Evolutionary conservation across 2,113 vertebrate genomes (phyloP).

Genomic region (Malurus cyaneus): DNA sequence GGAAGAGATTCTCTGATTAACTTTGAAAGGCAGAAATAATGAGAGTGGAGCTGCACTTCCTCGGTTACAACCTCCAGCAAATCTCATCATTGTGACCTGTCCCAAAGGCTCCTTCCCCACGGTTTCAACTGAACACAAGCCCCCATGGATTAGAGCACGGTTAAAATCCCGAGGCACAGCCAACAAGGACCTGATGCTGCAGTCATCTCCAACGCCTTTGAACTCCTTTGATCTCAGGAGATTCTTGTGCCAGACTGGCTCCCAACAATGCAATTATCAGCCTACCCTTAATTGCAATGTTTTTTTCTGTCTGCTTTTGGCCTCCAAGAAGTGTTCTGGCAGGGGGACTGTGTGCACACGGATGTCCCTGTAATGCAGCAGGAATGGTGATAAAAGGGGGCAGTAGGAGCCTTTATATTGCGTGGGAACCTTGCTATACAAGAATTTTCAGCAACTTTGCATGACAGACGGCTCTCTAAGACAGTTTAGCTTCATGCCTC

Average conservation of each 20-base stretch:
- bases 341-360: not conserved
- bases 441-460: not conserved
- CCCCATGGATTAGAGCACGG: not conserved
- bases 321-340: not conserved
- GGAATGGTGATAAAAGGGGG: conserved; percentile 5
- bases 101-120: not conserved
- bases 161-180: not conserved
- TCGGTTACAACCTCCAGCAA: not conserved
- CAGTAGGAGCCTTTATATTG: not conserved
- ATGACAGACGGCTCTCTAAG: not conserved
- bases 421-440: conserved; percentile 27
- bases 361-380: conserved; percentile 16
- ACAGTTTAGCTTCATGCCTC: not conserved
- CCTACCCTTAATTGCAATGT: conserved; percentile 31
- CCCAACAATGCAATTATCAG: conserved; percentile 53
- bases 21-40: not conserved
- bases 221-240: conserved; percentile 17
- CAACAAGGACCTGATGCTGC: not conserved
- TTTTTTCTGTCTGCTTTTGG: conserved; percentile 32
- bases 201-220: not conserved
- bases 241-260: conserved; percentile 52
- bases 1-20: not conserved
- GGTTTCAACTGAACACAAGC: not conserved
- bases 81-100: not conserved
- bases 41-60: not conserved